Base-by-base conservation (phyloP, 2,888 invertebrate genomes). In the Noctua fimbriata region DNA sequence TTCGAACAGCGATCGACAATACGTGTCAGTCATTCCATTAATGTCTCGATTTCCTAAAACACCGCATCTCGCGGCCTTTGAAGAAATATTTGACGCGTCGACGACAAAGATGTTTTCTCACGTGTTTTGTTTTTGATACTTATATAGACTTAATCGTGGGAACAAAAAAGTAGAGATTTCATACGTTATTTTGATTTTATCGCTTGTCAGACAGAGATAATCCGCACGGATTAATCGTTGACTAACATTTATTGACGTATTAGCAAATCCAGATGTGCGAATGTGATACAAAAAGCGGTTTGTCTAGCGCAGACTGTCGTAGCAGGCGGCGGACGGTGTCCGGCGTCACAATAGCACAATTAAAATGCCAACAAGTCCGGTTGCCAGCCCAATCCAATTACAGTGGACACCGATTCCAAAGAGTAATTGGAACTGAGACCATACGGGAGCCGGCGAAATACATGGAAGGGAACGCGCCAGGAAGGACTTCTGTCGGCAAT, bases 321-420 rank as follows among this genome's bases (percentile, higher is more conserved):
- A 87, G 91, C 93, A 92, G 93, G 92, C 93, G 93, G 93, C 92
- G 91, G 93, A 90, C 94, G 93, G 93, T 93, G 94, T 95, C 93
- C 93, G 92, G 93, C 95, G 95, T 96, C 96, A 97, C 96, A 97
- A 97, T 96, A 94, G 96, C 95, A 97, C 96, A 97, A 97, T 97
- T 97, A 97, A 97, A 97, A 96, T 96, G 96, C 97, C 97, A 96
- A 96, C 97, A 96, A 96, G 96, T 96, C 96, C 94, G 93, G 94
- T 95, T 94, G 96, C 96, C 95, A 94, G 94, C 93, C 96, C 96
- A 96, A 96, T 96, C 96, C 96, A 97, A 96, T 97, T 96, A 96
- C 96, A 95, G 94, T 93, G 95, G 95, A 96, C 96, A 96, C 95
- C 96, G 96, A 96, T 96, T 96, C 95, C 95, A 93, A 95, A 95